Percentiles rank a stretch among this genome's conserved stretches.
Conservation (phyloP, 2,113 vertebrate genomes). For the Neogobius melanostomus region DNA sequence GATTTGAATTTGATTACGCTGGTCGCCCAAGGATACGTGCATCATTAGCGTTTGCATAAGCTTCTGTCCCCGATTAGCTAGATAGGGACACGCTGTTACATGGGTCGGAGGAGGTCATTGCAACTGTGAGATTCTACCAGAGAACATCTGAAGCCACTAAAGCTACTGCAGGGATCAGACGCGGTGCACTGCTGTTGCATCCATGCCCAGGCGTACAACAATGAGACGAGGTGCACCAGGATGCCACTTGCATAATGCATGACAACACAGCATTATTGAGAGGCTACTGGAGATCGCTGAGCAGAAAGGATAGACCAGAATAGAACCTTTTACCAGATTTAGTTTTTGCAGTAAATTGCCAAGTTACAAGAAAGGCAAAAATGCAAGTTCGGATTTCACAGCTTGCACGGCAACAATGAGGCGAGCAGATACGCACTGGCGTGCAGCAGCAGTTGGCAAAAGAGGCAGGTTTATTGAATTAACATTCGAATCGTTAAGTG, state of each 20-base stretch:
- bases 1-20: no score
- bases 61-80: no score
- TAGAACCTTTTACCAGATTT: background rate
- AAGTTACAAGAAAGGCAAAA: background rate
- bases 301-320: slow-evolving; percentile 3
- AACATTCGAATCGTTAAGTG: slow-evolving; percentile 40
- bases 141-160: slow-evolving; percentile 31
- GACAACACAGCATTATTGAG: background rate
- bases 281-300: slow-evolving; percentile 8
- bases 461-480: slow-evolving; percentile 40
- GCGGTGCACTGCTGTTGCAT: slow-evolving; percentile 18
- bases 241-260: slow-evolving; percentile 8
- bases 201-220: slow-evolving; percentile 32
- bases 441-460: slow-evolving; percentile 28
- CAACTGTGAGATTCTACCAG: slow-evolving; percentile 55
- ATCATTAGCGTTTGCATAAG: no score
- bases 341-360: background rate
- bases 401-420: slow-evolving; percentile 26
- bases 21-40: no score
- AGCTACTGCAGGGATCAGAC: slow-evolving; percentile 29
- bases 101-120: slow-evolving; percentile 51
- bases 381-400: slow-evolving; percentile 8
- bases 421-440: slow-evolving; percentile 13
- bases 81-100: slow-evolving; percentile 6
- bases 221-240: slow-evolving; percentile 18